Conservation (phyloP, 1,140 invertebrate species). For the Drosophila repletoides region DNA sequence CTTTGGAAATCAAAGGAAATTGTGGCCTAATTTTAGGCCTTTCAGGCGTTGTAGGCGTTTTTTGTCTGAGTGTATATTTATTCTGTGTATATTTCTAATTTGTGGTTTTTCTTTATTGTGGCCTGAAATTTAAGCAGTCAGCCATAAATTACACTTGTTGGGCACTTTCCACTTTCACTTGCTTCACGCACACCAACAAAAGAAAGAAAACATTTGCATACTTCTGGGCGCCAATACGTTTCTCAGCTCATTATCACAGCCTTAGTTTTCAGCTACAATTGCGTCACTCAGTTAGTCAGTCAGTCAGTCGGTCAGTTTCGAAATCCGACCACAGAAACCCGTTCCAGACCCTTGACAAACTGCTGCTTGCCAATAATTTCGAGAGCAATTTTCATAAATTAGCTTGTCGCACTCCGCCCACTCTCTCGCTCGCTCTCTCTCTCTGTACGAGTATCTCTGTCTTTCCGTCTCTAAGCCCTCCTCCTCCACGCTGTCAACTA, state of each 20-base stretch:
- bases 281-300: constrained; percentile 50
- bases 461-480: not conserved
- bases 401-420: constrained; percentile 41
- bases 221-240: constrained; percentile 42
- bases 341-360: constrained; percentile 1
- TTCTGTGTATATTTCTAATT: constrained; percentile 56
- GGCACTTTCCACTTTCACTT: constrained; percentile 24
- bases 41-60: too few species aligned
- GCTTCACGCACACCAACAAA: constrained; percentile 30
- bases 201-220: constrained; percentile 71
- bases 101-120: constrained; percentile 34
- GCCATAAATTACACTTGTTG: constrained; percentile 71
- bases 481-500: constrained; percentile 59
- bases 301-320: constrained; percentile 1
- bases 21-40: too few species aligned
- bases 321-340: not conserved
- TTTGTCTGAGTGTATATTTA: too few species aligned
- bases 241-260: constrained; percentile 62
- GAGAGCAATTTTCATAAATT: constrained; percentile 77
- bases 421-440: not conserved
- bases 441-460: not conserved
- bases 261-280: constrained; percentile 44
- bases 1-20: too few species aligned
- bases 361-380: constrained; percentile 67
- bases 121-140: constrained; percentile 65